phyloP scores from a whole-genome alignment of 2,797 vertebrate genomes.

The Sebastes itinus region DNA sequence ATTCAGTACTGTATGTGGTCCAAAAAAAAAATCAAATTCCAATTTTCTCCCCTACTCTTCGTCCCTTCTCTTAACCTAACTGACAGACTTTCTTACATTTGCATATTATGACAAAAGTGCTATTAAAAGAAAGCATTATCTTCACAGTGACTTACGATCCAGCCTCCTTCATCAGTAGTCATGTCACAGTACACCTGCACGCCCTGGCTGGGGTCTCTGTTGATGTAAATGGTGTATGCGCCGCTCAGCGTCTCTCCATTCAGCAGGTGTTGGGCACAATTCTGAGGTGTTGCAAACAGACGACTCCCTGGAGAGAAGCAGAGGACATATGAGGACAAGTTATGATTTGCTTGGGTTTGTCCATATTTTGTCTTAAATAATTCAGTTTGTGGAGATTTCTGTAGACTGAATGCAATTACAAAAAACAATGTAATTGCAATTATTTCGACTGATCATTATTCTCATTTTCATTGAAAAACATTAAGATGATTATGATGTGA shows the following conservation, averaged over 20 bases:
- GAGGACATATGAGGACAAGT: background rate
- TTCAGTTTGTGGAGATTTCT: background rate
- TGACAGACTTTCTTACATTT: background rate
- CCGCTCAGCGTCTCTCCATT: slow-evolving; percentile 93
- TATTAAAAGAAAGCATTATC: background rate
- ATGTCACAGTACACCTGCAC: slow-evolving; percentile 98
- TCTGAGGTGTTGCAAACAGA: slow-evolving; percentile 94
- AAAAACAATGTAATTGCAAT: no score
- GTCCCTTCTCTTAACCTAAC: background rate
- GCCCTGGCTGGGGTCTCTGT: slow-evolving; percentile 89
- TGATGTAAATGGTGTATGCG: slow-evolving; percentile 94
- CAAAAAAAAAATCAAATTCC: background rate
- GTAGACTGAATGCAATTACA: background rate
- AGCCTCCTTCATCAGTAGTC: slow-evolving; percentile 93
- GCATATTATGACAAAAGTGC: background rate
- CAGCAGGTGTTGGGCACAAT: slow-evolving; percentile 95
- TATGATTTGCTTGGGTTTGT: background rate
- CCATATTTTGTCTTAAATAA: background rate
- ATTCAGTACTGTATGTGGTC: background rate
- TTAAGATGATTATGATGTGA: no score
- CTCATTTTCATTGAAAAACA: no score
- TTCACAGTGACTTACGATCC: slow-evolving; percentile 90
- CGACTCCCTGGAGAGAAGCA: slow-evolving; percentile 85
- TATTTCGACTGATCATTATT: no score
- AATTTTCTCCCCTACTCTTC: background rate